Percentiles rank a stretch among this genome's conserved stretches.
These are phyloP conservation scores for Myiagra hebetior DNA, from an alignment of 2,113 vertebrate species.

Conservation along the genomic window DNA sequence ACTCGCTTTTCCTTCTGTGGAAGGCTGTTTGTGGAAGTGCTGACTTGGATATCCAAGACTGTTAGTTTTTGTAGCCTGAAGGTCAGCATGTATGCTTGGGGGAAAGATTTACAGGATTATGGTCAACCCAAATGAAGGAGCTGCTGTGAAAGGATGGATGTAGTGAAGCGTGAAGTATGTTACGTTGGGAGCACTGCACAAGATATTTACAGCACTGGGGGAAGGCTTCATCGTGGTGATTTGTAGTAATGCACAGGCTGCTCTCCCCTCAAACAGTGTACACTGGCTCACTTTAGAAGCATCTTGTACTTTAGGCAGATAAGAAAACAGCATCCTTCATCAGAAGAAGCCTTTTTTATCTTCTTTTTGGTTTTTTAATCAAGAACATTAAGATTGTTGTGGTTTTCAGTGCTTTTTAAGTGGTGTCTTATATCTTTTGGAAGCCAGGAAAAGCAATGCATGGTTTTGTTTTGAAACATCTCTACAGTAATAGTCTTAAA, in stretches of 20 bases:
- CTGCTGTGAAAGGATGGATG: neutral
- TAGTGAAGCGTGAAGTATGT: constrained; percentile 6
- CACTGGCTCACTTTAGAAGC: neutral
- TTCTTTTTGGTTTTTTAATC: neutral
- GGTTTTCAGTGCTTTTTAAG: neutral
- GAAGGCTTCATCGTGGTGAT: constrained; percentile 8
- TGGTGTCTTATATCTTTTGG: neutral
- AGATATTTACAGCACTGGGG: neutral
- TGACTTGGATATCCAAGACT: neutral
- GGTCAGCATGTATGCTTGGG: neutral
- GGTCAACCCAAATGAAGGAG: neutral
- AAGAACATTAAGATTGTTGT: neutral
- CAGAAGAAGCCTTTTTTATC: neutral
- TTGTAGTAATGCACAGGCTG: neutral
- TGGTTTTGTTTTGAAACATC: neutral
- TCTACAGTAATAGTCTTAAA: neutral
- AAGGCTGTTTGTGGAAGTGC: neutral
- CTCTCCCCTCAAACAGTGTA: neutral
- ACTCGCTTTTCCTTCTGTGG: neutral
- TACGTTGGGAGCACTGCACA: neutral
- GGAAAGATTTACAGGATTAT: constrained; percentile 9
- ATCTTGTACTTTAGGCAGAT: neutral
- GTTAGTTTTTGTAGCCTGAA: neutral
- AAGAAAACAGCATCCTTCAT: neutral
- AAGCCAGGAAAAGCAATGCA: neutral